Evolutionary conservation across 92 coral and sea anemone species (phyloP).

Genomic region (Bergia sp.): DNA sequence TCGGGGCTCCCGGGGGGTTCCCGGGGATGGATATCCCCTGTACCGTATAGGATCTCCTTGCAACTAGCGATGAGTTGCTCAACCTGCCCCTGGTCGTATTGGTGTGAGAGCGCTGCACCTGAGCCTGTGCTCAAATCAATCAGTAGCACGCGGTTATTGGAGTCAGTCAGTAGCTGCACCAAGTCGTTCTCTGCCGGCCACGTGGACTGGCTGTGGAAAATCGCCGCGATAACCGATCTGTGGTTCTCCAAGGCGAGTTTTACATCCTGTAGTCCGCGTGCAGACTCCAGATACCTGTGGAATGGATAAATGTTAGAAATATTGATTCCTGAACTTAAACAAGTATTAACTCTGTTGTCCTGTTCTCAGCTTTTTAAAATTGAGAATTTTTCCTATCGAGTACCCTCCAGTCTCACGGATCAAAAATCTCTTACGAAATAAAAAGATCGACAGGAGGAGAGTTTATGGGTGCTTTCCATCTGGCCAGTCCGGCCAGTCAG

Average conservation of each 20-base stretch:
- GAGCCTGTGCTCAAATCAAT: slow-evolving; percentile 83
- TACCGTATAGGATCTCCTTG: slow-evolving; percentile 85
- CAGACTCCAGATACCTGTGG: slow-evolving; percentile 79
- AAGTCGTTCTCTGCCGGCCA: slow-evolving; percentile 66
- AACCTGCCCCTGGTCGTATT: slow-evolving; percentile 83
- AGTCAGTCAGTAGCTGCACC: slow-evolving; percentile 52
- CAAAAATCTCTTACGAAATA: too few relatives aligned
- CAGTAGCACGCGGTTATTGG: slow-evolving; percentile 68
- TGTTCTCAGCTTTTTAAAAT: too few relatives aligned
- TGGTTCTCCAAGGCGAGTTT: slow-evolving; percentile 67
- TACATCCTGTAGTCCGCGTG: slow-evolving; percentile 75
- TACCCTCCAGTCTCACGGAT: too few relatives aligned
- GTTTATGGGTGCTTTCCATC: too few relatives aligned
- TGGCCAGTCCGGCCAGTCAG: too few relatives aligned
- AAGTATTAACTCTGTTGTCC: too few relatives aligned
- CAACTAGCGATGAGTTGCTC: slow-evolving; percentile 71
- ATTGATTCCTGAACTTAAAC: not conserved
- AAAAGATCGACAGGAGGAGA: too few relatives aligned
- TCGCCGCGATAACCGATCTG: slow-evolving; percentile 77
- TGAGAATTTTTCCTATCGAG: not conserved
- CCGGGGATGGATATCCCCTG: slow-evolving; percentile 93
- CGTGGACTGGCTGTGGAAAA: slow-evolving; percentile 79
- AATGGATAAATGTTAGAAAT: not conserved
- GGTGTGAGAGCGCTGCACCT: slow-evolving; percentile 87
- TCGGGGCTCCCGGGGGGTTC: slow-evolving; percentile 93